Evolutionary conservation across 2,888 invertebrate species (phyloP), one percentile per base, ranked within the genome.

Genomic region (Macrophya annulata): DNA sequence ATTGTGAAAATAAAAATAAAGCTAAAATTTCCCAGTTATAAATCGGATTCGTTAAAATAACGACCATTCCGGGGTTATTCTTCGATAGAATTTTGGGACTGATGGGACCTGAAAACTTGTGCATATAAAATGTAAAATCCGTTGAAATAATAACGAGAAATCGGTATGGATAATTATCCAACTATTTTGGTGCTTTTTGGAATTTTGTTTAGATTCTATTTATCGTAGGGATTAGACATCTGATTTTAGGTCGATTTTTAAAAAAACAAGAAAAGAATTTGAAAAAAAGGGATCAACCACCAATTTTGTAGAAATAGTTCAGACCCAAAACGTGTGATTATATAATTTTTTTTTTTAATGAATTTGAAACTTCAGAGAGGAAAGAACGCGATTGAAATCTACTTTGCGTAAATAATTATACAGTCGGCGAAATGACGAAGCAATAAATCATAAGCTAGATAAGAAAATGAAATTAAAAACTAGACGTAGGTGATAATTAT

Each of bases 341-440:
- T 8, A 17, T 40, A 21, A 21, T 43, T 72, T 21, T 43, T 74
- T 72, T 72, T 12, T 21, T 74, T n/a, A 1, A 9, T 21, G 10
- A 45, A 21, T 74, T 21, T 45, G 43, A 43, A 21, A 45, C 10
- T 45, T 21, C 9, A 74, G 25, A 74, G 17, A 74, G 12, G 45
- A n/a, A 74, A 43, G 3, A 21, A 74, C 9, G 21, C 45, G 43
- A 74, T 45, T 43, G 21, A 74, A 45, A 74, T 43, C 74, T 74
- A 74, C 12, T 77, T 77, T 31, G 31, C 31, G 51, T 55, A 55
- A 77, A 45, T 51, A 77, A 21, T 25, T 21, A 21, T 25, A 71
- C 31, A 71, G 40, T 25, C 31, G 48, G 25, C 31, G 45, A 51
- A 31, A 77, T 31, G 77, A 77, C 9, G 51, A 15, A 17, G 68